Conservation (phyloP, 1,140 invertebrate genomes). For the Dermatophagoides farinae region DNA sequence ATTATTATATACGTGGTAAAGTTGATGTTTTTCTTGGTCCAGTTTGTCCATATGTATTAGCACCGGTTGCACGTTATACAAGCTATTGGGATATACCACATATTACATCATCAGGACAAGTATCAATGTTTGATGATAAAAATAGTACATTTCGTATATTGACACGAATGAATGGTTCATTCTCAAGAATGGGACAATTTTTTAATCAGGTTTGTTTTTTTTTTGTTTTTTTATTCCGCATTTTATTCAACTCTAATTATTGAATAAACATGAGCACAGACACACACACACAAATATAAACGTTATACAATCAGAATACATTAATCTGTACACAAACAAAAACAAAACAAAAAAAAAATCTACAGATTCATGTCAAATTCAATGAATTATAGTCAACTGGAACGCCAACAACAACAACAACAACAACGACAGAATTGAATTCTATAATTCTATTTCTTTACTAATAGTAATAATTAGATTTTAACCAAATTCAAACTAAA, state of each 20-base stretch:
- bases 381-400: no score
- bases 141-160: conserved; percentile 43
- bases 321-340: no score
- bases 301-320: no score
- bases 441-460: no score
- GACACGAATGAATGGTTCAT: conserved; percentile 64
- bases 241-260: neutral
- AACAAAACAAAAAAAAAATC: no score
- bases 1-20: conserved; percentile 38
- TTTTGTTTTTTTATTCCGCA: neutral
- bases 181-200: conserved; percentile 40
- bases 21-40: conserved; percentile 70
- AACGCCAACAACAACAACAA: no score
- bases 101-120: conserved; percentile 58
- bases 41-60: conserved; percentile 71
- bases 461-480: no score
- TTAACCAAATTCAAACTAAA: no score
- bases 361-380: no score
- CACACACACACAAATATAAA: no score
- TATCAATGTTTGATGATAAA: conserved; percentile 51
- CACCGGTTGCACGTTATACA: conserved; percentile 66
- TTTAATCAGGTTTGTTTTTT: conserved; percentile 6
- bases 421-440: no score
- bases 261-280: neutral
- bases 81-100: conserved; percentile 70